phyloP scores from a whole-genome alignment of 2,888 invertebrate species.

The Junonia oenone region DNA sequence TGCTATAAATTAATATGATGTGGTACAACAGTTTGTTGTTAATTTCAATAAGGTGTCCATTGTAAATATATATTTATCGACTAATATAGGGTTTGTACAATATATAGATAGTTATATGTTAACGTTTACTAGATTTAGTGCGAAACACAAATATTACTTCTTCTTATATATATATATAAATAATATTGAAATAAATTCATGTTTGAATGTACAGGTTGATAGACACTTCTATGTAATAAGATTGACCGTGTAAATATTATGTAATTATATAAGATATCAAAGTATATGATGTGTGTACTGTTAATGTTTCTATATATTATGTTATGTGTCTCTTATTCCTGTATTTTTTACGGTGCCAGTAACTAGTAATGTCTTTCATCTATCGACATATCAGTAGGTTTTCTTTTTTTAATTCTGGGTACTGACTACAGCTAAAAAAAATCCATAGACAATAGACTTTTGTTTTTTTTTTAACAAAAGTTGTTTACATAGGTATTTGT shows the following conservation, averaged over 20 bases:
- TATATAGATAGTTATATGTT: conserved; percentile 19
- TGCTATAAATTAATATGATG: not conserved
- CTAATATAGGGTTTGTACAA: conserved; percentile 24
- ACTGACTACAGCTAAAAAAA: not conserved
- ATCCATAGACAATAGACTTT: too few species aligned
- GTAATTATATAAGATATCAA: conserved; percentile 63
- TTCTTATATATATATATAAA: conserved; percentile 12
- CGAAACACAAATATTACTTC: conserved; percentile 24
- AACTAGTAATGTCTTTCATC: conserved; percentile 31
- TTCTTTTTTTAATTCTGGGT: conserved; percentile 12
- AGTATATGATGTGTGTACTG: conserved; percentile 50
- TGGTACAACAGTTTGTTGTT: not conserved
- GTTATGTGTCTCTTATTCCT: conserved; percentile 34
- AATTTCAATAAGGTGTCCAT: conserved; percentile 5
- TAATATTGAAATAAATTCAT: conserved; percentile 9
- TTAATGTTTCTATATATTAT: conserved; percentile 39
- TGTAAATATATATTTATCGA: conserved; percentile 24
- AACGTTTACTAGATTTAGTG: conserved; percentile 12
- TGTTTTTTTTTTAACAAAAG: not conserved
- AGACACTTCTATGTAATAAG: conserved; percentile 25
- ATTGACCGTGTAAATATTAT: conserved; percentile 65
- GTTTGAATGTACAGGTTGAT: conserved; percentile 39
- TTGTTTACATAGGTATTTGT: not conserved
- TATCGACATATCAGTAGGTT: conserved; percentile 36
- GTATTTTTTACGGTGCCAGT: conserved; percentile 49